Percentiles rank a stretch among this genome's conserved stretches.
Conservation (phyloP, 2,797 vertebrate species). For the Anabacerthia variegaticeps region DNA sequence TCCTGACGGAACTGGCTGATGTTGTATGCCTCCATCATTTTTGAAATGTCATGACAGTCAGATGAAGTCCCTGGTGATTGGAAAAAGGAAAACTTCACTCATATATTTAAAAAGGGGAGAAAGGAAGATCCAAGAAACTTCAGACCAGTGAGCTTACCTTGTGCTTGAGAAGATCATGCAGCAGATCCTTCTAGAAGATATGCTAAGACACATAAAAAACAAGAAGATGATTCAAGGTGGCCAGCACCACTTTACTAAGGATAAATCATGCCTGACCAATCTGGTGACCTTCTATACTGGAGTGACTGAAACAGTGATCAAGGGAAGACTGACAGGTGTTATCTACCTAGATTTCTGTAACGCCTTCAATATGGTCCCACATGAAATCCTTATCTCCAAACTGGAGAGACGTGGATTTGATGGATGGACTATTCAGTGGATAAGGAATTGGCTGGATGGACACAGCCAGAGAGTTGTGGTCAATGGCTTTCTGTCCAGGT, state of each 20-base stretch:
- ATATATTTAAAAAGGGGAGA: not conserved
- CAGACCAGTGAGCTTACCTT: not conserved
- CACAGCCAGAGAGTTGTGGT: accelerated
- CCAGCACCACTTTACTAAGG: not conserved
- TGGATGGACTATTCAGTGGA: not conserved
- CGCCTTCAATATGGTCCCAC: not conserved
- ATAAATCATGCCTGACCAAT: not conserved
- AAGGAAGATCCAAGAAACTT: not conserved
- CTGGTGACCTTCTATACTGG: not conserved
- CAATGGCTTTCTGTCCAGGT: not conserved
- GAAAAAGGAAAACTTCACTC: not conserved
- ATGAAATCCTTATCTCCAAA: not conserved
- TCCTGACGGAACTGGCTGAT: not conserved
- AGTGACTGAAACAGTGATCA: not conserved
- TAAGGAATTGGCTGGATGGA: too few species aligned
- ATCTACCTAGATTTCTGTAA: not conserved
- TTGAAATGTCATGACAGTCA: not conserved
- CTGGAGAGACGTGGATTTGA: not conserved
- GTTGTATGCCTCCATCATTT: not conserved
- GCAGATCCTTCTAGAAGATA: not conserved
- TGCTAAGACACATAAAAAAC: not conserved
- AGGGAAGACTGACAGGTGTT: not conserved
- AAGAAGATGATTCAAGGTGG: not conserved
- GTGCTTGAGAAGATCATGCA: not conserved
- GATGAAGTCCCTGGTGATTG: not conserved